Evolutionary conservation across 2,888 invertebrate species (phyloP), one percentile per base, ranked within the genome.

Genomic region (Metellina segmentata): DNA sequence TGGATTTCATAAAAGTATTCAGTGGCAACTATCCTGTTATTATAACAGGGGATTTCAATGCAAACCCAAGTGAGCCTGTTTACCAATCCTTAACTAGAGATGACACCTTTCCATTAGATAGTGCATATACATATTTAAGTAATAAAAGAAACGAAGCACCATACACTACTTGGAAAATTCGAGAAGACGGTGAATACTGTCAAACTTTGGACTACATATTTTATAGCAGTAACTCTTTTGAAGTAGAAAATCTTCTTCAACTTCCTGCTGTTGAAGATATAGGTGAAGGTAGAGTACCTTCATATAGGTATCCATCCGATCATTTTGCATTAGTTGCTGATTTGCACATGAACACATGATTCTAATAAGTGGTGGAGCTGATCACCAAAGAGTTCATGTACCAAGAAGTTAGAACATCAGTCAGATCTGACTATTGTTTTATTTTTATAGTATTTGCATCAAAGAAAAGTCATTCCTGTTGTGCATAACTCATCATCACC

Each of bases 191-290:
- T 8, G 97, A 97, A 94, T 96, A 96, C 74, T 96, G 97, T 93
- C 97, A 97, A 94, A 97, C 97, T 6, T 96, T 97, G 89, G 97
- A 97, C 94, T 97, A 97, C 94, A 96, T 97, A 8, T 97, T 97
- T 95, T 96, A 96, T 94, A 96, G 96, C 6, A 95, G 95, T 92
- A 95, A 96, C 90, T 95, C 95, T 69, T 95, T 97, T 71, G 95
- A 96, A 93, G 96, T 97, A 0, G 95, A 95, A 16, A 95, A 95
- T 4, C 94, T 96, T 5, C 94, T 96, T 53, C 95, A 96, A 86
- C 96, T 97, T 92, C 97, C 97, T 0, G 95, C 96, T 0, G 96
- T 95, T 70, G 96, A 96, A 49, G 96, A 97, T 93, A 96, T 97
- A 86, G 97, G 97, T 0, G 95, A 95, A 85, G 95, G 96, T 93